phyloP scores from a whole-genome alignment of 2,888 invertebrate genomes.

The Plagodis pulveraria region DNA sequence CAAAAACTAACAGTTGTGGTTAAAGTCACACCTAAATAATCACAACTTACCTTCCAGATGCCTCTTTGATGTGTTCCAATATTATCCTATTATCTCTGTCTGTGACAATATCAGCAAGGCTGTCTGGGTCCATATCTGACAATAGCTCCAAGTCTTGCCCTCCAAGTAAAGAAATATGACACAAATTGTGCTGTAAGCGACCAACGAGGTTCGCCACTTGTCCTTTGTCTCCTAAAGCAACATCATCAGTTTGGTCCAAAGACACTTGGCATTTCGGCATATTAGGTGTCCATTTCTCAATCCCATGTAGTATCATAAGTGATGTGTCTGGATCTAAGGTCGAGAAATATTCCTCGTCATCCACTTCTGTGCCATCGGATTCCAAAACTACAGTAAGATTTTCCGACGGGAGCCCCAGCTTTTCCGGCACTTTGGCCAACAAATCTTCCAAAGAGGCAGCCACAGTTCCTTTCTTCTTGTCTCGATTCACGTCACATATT shows the following conservation, averaged over 20 bases:
- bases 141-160: conserved; percentile 93
- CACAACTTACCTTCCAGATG: conserved; percentile 87
- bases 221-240: conserved; percentile 77
- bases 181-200: conserved; percentile 91
- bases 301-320: conserved; percentile 91
- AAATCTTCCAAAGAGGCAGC: conserved; percentile 92
- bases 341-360: conserved; percentile 97
- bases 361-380: conserved; percentile 97
- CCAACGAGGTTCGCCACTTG: conserved; percentile 91
- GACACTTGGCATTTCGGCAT: conserved; percentile 87
- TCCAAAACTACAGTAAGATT: conserved; percentile 94
- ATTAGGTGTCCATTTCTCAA: conserved; percentile 90
- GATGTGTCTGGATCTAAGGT: conserved; percentile 95
- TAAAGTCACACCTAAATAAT: too few relatives aligned
- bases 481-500: conserved; percentile 91
- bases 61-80: conserved; percentile 92
- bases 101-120: conserved; percentile 91
- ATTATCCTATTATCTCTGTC: conserved; percentile 90
- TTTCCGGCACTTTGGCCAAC: conserved; percentile 90
- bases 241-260: conserved; percentile 85
- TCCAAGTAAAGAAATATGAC: conserved; percentile 93
- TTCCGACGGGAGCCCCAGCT: conserved; percentile 87
- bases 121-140: conserved; percentile 96
- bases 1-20: too few relatives aligned
- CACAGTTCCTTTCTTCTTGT: conserved; percentile 93